Evolutionary conservation across 1,140 invertebrate genomes (phyloP).

Genomic region (Listronotus oregonensis): DNA sequence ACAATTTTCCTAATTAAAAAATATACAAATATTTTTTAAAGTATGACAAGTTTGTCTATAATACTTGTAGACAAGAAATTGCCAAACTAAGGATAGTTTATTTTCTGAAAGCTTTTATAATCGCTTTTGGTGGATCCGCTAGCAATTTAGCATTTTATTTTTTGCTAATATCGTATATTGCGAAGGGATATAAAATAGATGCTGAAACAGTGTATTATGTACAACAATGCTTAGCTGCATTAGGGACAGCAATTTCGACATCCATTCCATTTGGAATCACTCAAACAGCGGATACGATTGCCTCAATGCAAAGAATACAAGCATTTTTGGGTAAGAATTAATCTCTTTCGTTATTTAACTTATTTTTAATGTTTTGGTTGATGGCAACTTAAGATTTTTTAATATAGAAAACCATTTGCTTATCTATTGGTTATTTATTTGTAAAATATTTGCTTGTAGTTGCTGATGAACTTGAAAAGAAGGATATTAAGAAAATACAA

Average conservation of each 20-base stretch:
- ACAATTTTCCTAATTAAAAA: no score
- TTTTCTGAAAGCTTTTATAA: constrained; percentile 40
- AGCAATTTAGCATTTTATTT: constrained; percentile 61
- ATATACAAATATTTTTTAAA: no score
- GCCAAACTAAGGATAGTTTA: constrained; percentile 25
- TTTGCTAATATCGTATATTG: constrained; percentile 50
- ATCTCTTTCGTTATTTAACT: no score
- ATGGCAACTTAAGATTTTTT: no score
- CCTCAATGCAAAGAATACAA: background rate
- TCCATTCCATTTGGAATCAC: constrained; percentile 2
- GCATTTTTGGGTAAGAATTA: constrained; percentile 3
- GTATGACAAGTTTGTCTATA: no score
- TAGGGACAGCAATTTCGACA: background rate
- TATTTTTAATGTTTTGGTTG: no score
- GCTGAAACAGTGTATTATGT: constrained; percentile 4
- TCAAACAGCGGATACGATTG: background rate
- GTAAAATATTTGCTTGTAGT: constrained; percentile 20
- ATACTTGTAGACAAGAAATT: no score
- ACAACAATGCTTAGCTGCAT: background rate
- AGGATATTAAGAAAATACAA: background rate
- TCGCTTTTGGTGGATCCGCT: constrained; percentile 61
- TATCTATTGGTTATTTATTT: no score
- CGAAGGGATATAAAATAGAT: background rate
- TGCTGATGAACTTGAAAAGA: constrained; percentile 31
- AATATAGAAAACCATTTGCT: no score